Percentiles rank a stretch among this genome's conserved stretches.
Conservation (phyloP, 2,888 invertebrate genomes). For the Gerris lacustris region DNA sequence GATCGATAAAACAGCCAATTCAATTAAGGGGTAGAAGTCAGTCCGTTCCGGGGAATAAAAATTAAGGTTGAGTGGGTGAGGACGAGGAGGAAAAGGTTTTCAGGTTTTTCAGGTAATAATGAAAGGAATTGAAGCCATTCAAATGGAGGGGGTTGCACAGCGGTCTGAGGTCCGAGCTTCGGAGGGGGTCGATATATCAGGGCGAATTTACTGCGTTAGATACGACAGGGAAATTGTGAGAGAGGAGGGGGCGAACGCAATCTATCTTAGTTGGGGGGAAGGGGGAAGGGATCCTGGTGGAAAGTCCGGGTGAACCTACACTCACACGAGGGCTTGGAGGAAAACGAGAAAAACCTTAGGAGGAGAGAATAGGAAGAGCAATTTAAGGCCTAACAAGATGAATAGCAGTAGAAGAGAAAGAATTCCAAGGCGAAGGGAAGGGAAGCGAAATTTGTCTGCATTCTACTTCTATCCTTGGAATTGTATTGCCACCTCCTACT, state of each 20-base stretch:
- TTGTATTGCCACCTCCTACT: not conserved
- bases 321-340: not conserved
- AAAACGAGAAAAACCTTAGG: not conserved
- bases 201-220: not conserved
- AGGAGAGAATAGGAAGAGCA: conserved; percentile 5
- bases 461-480: not conserved
- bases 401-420: conserved; percentile 5
- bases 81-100: not conserved
- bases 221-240: conserved; percentile 3
- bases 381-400: conserved; percentile 3
- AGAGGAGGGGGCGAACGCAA: not conserved
- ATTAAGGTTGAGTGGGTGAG: not conserved
- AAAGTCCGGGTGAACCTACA: not conserved
- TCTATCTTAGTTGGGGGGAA: conserved; percentile 2
- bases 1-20: not conserved
- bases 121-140: conserved; percentile 5
- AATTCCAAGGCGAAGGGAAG: not conserved
- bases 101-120: not conserved
- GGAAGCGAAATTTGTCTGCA: not conserved
- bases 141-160: not conserved
- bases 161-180: not conserved
- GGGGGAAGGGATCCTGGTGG: not conserved
- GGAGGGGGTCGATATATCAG: not conserved
- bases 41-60: conserved; percentile 1
- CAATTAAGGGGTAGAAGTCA: not conserved